Evolutionary conservation across 2,797 vertebrate species (phyloP).

Genomic region (Etheostoma perlongum): DNA sequence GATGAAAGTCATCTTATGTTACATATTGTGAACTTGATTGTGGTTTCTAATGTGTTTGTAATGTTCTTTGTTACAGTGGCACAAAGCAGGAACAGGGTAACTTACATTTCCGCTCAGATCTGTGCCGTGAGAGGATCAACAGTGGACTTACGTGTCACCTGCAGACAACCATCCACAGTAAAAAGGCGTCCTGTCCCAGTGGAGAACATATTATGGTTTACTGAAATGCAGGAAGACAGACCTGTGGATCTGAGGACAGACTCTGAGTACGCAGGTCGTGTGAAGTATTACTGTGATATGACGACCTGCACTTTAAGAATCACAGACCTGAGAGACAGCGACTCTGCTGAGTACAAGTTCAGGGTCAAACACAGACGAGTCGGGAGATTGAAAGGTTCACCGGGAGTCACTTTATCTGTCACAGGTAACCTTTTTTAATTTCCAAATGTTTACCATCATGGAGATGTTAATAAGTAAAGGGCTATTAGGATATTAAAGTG

Average conservation of each 20-base stretch:
- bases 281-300: neutral
- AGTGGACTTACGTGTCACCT: slow-evolving; percentile 6
- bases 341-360: slow-evolving; percentile 52
- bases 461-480: too few relatives aligned
- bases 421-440: slow-evolving; percentile 17
- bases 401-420: slow-evolving; percentile 33
- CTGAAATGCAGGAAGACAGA: accelerated
- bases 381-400: neutral
- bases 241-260: neutral
- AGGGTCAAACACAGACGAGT: slow-evolving; percentile 8
- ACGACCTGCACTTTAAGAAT: slow-evolving; percentile 25
- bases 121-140: slow-evolving; percentile 6
- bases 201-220: slow-evolving; percentile 12
- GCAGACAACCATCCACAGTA: neutral
- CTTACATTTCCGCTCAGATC: neutral
- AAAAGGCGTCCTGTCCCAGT: accelerated
- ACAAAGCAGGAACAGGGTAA: neutral
- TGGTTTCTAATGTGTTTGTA: neutral
- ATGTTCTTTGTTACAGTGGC: slow-evolving; percentile 24
- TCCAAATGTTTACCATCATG: neutral
- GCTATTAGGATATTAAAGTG: too few relatives aligned
- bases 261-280: slow-evolving; percentile 1
- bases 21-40: neutral
- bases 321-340: slow-evolving; percentile 32
- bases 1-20: neutral